Evolutionary conservation across 2,113 vertebrate species (phyloP).

Genomic region (Danio rerio): DNA sequence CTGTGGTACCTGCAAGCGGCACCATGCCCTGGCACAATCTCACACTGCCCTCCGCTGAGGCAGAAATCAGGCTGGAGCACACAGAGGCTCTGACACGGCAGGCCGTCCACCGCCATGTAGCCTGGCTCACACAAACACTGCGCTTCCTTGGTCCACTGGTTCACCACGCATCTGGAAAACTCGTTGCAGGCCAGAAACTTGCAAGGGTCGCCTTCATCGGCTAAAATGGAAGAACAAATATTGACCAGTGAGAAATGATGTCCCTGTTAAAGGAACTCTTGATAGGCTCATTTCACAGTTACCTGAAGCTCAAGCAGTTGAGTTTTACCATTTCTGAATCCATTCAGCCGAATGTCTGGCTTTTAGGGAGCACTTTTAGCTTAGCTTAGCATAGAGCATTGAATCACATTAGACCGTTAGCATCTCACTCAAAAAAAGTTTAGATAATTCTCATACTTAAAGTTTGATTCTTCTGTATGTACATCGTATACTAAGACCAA

Average conservation of each 20-base stretch:
- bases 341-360: no score
- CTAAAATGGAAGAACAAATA: constrained; percentile 67
- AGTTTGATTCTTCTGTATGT: no score
- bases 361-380: no score
- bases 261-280: not conserved
- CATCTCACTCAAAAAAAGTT: no score
- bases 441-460: no score
- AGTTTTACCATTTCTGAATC: no score
- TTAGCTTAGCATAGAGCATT: no score
- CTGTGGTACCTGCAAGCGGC: constrained; percentile 84
- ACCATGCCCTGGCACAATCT: constrained; percentile 77
- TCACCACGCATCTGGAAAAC: constrained; percentile 79
- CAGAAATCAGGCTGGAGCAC: constrained; percentile 75
- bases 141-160: constrained; percentile 77
- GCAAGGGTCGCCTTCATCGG: constrained; percentile 87
- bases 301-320: no score
- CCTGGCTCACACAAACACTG: constrained; percentile 82
- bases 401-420: no score
- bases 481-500: no score
- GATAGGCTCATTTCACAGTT: no score
- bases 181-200: constrained; percentile 87
- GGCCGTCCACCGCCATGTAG: constrained; percentile 69
- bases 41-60: constrained; percentile 73
- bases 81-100: constrained; percentile 82
- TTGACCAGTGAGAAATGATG: not conserved